Evolutionary conservation across 1,140 invertebrate species (phyloP).

Genomic region (Portunus trituberculatus): DNA sequence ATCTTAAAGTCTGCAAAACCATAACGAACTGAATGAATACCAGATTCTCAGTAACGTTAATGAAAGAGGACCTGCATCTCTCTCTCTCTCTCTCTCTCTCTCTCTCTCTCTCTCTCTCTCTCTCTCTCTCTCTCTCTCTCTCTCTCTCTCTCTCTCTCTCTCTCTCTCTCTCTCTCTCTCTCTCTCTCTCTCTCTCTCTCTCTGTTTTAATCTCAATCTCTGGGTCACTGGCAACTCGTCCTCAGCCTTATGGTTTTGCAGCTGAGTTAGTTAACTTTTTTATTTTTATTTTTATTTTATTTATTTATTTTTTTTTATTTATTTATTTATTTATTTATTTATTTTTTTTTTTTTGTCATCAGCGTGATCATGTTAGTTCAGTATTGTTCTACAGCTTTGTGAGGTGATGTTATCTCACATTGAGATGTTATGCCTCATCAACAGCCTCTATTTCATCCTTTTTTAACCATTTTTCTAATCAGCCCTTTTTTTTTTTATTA

Average conservation of each 20-base stretch:
- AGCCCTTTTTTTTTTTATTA: not conserved
- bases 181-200: too few relatives aligned
- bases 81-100: too few relatives aligned
- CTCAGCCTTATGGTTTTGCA: constrained; percentile 41
- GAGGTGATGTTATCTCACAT: constrained; percentile 55
- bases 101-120: not conserved
- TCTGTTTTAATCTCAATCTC: not conserved
- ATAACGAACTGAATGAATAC: constrained; percentile 43
- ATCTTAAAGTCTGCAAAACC: constrained; percentile 47
- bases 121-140: too few relatives aligned
- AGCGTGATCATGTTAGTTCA: not conserved
- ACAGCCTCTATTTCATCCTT: too few relatives aligned
- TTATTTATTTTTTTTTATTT: not conserved
- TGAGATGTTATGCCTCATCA: constrained; percentile 44
- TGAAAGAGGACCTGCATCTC: too few relatives aligned
- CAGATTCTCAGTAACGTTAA: not conserved
- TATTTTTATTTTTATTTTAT: too few relatives aligned
- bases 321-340: not conserved
- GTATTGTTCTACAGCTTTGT: constrained; percentile 37
- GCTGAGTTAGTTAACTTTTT: not conserved
- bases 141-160: too few relatives aligned
- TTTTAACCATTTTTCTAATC: not conserved
- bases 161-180: too few relatives aligned
- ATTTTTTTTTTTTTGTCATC: not conserved
- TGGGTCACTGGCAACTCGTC: not conserved